phyloP scores from a whole-genome alignment of 2,113 vertebrate species.

The Narcine bancroftii region DNA sequence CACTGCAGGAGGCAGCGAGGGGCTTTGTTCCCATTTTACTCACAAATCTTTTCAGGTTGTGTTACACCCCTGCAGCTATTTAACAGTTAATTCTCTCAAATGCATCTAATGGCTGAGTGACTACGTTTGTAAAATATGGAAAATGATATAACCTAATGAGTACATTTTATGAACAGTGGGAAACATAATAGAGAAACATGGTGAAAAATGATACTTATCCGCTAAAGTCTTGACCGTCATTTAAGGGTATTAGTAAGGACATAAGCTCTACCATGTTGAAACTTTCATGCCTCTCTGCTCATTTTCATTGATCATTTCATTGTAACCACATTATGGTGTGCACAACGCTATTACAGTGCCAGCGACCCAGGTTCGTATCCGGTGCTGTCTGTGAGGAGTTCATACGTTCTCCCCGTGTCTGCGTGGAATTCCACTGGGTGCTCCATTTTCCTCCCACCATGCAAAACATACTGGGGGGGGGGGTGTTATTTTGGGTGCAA shows the following conservation, averaged over 20 bases:
- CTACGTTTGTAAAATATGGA: conserved; percentile 3
- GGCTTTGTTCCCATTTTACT: neutral
- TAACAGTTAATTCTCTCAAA: neutral
- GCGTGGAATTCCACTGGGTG: no score
- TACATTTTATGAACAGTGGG: neutral
- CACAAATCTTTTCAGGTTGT: neutral
- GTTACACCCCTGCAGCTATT: neutral
- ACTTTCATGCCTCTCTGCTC: neutral
- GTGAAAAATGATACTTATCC: neutral
- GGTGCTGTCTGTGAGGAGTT: no score
- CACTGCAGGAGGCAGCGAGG: neutral
- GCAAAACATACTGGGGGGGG: no score
- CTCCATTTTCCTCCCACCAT: no score
- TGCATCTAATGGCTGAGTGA: neutral
- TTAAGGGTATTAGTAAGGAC: neutral
- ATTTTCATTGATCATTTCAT: neutral
- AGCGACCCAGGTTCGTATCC: no score
- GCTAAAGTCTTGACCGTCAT: neutral
- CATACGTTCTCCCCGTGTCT: no score
- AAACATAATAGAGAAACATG: neutral
- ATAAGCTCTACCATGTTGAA: neutral
- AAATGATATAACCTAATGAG: neutral
- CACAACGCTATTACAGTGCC: no score
- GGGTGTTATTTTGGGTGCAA: no score
- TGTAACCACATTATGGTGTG: no score